Base-by-base conservation (phyloP, 1,140 invertebrate species). In the Heliconius congener region DNA sequence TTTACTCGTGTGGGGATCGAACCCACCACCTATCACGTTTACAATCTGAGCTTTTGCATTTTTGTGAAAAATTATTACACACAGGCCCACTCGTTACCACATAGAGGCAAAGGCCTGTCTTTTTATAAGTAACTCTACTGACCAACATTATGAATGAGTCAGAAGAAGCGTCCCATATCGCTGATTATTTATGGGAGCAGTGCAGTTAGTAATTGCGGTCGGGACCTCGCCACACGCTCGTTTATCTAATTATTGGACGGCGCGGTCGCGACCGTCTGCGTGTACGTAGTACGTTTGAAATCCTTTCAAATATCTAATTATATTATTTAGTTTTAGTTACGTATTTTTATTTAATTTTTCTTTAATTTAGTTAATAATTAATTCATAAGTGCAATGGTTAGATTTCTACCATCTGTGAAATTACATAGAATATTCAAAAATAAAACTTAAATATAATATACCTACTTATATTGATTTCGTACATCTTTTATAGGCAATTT, bases 181-280 rank as follows among this genome's bases (percentile, higher is more conserved):
- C 81, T 87, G 85, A 91, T 90, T 88, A 92, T 91, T 91, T 94
- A 91, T 89, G 88, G 87, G 86, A 84, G 84, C 85, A 85, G 85
- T 88, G 88, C 87, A 85, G 83, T 85, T 86, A 81, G 89, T 91
- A 93, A 93, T 93, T 93, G 93, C 93, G 91, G 93, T 92, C 91
- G 82, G 85, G 93, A 94, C 91, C 93, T 85, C 88, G 90, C 85
- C 90, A 90, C 88, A 89, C 86, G 87, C 88, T 91, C 93, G 90
- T 93, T 93, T 90, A 94, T 94, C 90, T 94, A 93, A 94, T 94
- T 94, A 94, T 84, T 81, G 85, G 85, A 80, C 75, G 79, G 52
- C 74, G 19, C 71, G 71, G 79, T 74, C 81, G 80, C 79, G 76
- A 82, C 81, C 80, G 78, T 71, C 76, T 81, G 52, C 71, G 13